Evolutionary conservation across 2,888 invertebrate species (phyloP).

Genomic region (Strigamia crassipes): DNA sequence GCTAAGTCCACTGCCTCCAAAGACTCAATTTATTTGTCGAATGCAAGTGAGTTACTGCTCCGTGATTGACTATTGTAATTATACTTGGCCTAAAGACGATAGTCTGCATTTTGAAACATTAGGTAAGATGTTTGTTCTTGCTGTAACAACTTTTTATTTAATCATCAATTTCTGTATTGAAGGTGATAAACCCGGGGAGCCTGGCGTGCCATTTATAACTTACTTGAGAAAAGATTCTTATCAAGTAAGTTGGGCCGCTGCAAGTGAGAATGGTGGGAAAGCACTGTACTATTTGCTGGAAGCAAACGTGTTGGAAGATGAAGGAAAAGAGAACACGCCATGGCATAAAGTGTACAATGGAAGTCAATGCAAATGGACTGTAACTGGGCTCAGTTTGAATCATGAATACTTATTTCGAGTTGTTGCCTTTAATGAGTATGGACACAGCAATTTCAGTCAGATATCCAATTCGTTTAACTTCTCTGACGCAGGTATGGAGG

Average conservation of each 20-base stretch:
- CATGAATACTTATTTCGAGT: conserved; percentile 74
- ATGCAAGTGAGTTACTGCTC: conserved; percentile 67
- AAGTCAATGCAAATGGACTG: conserved; percentile 76
- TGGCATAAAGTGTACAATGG: conserved; percentile 57
- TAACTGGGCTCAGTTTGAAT: conserved; percentile 68
- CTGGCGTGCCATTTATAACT: conserved; percentile 75
- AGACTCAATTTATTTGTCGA: conserved; percentile 77
- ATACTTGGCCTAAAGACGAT: conserved; percentile 74
- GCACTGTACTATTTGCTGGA: conserved; percentile 76
- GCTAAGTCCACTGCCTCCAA: conserved; percentile 67
- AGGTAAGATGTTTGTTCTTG: conserved; percentile 62
- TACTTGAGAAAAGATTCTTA: conserved; percentile 74
- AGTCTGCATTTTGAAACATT: conserved; percentile 76
- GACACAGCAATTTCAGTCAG: conserved; percentile 55
- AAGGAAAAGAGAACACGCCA: not conserved
- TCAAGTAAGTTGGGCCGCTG: conserved; percentile 80
- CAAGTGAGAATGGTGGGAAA: conserved; percentile 76
- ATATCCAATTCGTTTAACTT: conserved; percentile 8
- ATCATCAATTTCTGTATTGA: not conserved
- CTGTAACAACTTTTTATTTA: conserved; percentile 44
- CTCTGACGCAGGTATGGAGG: conserved; percentile 22
- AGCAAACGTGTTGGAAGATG: conserved; percentile 61
- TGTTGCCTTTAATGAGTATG: conserved; percentile 57
- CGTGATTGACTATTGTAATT: conserved; percentile 63
- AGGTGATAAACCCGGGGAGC: conserved; percentile 70